phyloP scores from a whole-genome alignment of 2,797 vertebrate species.

The Xenentodon cancila region DNA sequence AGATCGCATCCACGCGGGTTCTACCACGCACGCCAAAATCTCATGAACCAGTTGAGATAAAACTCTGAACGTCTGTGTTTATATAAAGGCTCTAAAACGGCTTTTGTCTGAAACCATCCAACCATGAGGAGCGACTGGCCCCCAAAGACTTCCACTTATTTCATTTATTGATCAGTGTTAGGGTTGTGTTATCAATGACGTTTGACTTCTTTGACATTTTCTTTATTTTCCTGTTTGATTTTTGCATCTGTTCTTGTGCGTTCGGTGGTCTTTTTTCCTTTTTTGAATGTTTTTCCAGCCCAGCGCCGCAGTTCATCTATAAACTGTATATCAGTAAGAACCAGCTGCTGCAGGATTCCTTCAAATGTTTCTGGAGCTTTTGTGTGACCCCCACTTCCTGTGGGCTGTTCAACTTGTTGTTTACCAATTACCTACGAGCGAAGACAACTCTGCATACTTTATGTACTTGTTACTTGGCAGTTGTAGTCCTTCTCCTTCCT shows the following conservation, averaged over 20 bases:
- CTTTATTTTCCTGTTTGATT: neutral
- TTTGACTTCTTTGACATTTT: too few relatives aligned
- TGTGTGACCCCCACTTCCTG: constrained; percentile 18
- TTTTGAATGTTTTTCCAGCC: neutral
- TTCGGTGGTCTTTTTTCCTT: neutral
- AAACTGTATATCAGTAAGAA: neutral
- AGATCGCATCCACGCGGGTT: too few relatives aligned
- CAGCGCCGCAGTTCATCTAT: neutral
- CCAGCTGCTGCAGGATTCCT: constrained; percentile 8
- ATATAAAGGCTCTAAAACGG: too few relatives aligned
- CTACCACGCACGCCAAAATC: too few relatives aligned
- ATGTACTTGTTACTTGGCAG: constrained; percentile 61
- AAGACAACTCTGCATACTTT: constrained; percentile 39
- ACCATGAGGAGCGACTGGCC: too few relatives aligned
- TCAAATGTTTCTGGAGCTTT: constrained; percentile 1
- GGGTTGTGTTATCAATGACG: too few relatives aligned
- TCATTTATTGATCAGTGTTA: too few relatives aligned
- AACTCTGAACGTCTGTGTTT: too few relatives aligned
- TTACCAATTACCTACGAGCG: constrained; percentile 51
- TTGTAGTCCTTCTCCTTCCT: constrained; percentile 29
- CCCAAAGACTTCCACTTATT: too few relatives aligned
- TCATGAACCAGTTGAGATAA: too few relatives aligned
- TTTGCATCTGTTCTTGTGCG: neutral
- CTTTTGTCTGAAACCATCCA: too few relatives aligned
- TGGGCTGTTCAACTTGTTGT: constrained; percentile 32